phyloP scores from a whole-genome alignment of 2,113 vertebrate species.

The Istiophorus platypterus region DNA sequence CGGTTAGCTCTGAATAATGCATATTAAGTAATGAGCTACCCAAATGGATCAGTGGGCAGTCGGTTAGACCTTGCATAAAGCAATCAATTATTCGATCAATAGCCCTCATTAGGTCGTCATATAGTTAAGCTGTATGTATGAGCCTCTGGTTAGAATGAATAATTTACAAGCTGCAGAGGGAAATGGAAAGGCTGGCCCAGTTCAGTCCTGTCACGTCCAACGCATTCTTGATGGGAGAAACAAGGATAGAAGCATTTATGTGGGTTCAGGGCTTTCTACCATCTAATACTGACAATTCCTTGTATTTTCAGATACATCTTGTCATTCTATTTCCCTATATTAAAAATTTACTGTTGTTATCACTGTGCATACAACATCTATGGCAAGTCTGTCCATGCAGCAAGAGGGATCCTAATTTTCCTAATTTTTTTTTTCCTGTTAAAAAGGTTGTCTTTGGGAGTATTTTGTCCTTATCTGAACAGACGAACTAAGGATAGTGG shows the following conservation, averaged over 20 bases:
- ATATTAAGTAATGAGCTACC: slow-evolving; percentile 84
- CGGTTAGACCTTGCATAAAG: slow-evolving; percentile 83
- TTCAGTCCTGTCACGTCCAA: slow-evolving; percentile 48
- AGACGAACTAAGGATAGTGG: neutral
- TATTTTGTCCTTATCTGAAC: neutral
- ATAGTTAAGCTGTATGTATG: slow-evolving; percentile 81
- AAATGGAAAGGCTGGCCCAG: slow-evolving; percentile 42
- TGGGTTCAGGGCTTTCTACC: neutral
- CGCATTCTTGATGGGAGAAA: slow-evolving; percentile 5
- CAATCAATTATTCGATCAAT: slow-evolving; percentile 88
- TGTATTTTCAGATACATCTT: neutral
- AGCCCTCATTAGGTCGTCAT: slow-evolving; percentile 82
- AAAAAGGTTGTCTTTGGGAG: neutral
- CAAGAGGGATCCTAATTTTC: neutral
- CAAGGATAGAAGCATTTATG: neutral
- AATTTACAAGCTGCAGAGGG: slow-evolving; percentile 74
- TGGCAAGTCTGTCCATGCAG: neutral
- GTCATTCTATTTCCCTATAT: neutral
- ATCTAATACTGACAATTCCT: neutral
- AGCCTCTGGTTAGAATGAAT: slow-evolving; percentile 75
- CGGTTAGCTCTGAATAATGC: slow-evolving; percentile 83
- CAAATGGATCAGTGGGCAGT: slow-evolving; percentile 82
- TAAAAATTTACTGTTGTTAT: neutral
- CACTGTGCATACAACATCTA: neutral
- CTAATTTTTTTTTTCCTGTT: neutral